These are phyloP conservation scores for Xestoiulus laeticollis DNA, from an alignment of 2,888 invertebrate genomes.

Conservation along the genomic window DNA sequence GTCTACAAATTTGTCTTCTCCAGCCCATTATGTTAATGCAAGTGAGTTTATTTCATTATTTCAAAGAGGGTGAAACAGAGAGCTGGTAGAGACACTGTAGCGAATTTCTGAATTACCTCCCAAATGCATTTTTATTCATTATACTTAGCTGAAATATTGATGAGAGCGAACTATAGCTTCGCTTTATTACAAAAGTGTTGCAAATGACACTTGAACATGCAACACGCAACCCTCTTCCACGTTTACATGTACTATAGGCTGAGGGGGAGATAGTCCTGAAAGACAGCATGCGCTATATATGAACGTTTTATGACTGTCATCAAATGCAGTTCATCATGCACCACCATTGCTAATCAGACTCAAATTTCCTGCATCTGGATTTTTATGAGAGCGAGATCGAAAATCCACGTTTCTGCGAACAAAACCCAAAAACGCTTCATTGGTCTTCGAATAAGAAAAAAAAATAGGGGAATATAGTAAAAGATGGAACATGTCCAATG, in stretches of 20 bases:
- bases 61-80: neutral
- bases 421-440: neutral
- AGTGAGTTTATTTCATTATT: neutral
- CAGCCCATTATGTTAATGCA: neutral
- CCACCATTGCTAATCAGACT: conserved; percentile 27
- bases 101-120: neutral
- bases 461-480: neutral
- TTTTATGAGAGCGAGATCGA: conserved; percentile 10
- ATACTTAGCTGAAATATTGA: conserved; percentile 28
- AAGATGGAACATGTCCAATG: neutral
- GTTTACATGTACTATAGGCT: neutral
- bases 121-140: neutral
- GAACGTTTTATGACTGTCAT: conserved; percentile 39
- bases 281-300: neutral
- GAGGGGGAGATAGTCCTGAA: neutral
- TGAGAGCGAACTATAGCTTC: neutral
- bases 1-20: neutral
- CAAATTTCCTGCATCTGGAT: conserved; percentile 32
- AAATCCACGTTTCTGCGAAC: neutral
- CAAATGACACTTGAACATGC: conserved; percentile 18
- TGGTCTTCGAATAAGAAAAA: neutral
- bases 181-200: conserved; percentile 31
- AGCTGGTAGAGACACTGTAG: neutral
- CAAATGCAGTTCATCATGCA: conserved; percentile 16
- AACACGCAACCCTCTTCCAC: neutral